Percentiles rank a stretch among this genome's conserved stretches.
Conservation (phyloP, 2,888 invertebrate genomes). For the Drosophila nr. medialis region DNA sequence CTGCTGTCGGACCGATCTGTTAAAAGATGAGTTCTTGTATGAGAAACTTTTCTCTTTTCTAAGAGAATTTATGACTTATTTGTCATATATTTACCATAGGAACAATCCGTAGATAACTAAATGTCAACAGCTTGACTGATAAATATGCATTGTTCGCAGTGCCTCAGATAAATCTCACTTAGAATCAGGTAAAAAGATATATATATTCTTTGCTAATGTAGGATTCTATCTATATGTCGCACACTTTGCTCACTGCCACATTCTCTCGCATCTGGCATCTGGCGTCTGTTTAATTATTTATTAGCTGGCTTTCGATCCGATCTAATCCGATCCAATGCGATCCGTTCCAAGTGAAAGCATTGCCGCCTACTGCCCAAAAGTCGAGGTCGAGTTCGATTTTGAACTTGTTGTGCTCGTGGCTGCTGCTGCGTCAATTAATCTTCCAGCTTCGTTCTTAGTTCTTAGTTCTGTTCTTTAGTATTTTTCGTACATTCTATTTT, state of each 20-base stretch:
- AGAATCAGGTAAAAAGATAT: neutral
- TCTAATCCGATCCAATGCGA: slow-evolving; percentile 1
- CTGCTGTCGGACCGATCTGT: too few relatives aligned
- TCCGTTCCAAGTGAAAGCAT: slow-evolving; percentile 45
- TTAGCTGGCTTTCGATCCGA: slow-evolving; percentile 13
- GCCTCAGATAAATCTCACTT: too few relatives aligned
- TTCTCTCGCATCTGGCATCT: neutral
- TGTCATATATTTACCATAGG: neutral
- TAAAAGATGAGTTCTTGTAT: neutral
- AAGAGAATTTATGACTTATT: neutral
- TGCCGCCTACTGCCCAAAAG: slow-evolving; percentile 14
- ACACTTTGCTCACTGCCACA: neutral
- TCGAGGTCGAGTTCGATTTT: slow-evolving; percentile 24
- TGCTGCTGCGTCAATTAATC: slow-evolving; percentile 24
- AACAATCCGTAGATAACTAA: neutral
- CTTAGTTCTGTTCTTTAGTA: neutral
- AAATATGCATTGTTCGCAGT: too few relatives aligned
- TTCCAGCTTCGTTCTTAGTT: slow-evolving; percentile 11
- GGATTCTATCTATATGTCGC: neutral
- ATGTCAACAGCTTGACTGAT: neutral
- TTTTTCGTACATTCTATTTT: slow-evolving; percentile 22
- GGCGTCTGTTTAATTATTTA: slow-evolving; percentile 22
- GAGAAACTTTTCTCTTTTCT: neutral
- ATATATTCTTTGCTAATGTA: neutral
- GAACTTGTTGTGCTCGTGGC: slow-evolving; percentile 1